Evolutionary conservation across 2,797 vertebrate species (phyloP), one percentile per base, ranked within the genome.

Genomic region (Pseudochaenichthys georgianus): DNA sequence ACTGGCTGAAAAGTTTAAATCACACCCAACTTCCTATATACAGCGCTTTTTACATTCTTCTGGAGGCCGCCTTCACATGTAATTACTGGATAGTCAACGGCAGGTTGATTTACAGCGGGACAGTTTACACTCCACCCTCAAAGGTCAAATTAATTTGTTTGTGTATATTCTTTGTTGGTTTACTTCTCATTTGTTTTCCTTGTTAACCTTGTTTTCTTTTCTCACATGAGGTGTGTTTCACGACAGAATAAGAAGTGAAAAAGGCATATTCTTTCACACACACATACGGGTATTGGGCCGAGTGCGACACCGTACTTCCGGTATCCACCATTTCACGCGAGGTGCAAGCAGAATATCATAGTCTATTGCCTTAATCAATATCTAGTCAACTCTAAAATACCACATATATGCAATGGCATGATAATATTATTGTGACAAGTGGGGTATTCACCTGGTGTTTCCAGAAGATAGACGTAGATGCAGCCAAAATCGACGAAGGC

Each of bases 1-100:
- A 77, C 80, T 42, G 64, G 68, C 57, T 87, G 85, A 89, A 81
- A 87, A 81, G 84, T 88, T 85, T 72, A 81, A 86, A 81, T 88
- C 87, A 83, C 78, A 78, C 78, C 79, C 86, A 85, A 51, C 70
- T 53, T 87, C 70, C 59, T 62, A 71, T 80, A 84, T 62, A 78
- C 87, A 86, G 52, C 80, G 68, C 72, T 85, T 76, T 76, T 76
- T 70, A 63, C 59, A 38, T 63, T 78, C 77, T 84, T 46, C 72
- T 1, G 52, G 76, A 78, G 65, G 82, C 75, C 17, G 13, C 83
- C 75, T 82, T 92, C 87, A 84, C 51, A 13, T 91, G 75, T 77
- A 74, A 91, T 93, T 90, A 92, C 72, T 17, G 69, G 23, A 64
- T 59, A 34, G 75, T 66, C 16, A 45, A 54, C 17, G 87, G 68